Evolutionary conservation across 2,113 vertebrate genomes (phyloP).

Genomic region (Coptodon bakossiorum): DNA sequence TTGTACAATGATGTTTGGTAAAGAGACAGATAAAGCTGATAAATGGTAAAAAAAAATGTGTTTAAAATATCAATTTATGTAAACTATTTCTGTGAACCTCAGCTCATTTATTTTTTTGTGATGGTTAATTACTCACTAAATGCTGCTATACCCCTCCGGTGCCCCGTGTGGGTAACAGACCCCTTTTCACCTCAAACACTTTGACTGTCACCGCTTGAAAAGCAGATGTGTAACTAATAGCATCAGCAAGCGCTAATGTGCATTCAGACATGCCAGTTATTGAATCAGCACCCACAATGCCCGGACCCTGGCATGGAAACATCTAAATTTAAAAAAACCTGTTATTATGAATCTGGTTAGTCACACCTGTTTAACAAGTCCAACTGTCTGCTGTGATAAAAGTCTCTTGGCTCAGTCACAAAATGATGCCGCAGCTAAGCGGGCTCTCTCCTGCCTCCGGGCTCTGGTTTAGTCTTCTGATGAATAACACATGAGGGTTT

Average conservation of each 20-base stretch:
- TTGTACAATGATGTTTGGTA: not conserved
- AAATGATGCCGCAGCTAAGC: not conserved
- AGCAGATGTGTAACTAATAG: not conserved
- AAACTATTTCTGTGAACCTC: not conserved
- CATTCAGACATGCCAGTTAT: not conserved
- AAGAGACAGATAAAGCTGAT: not conserved
- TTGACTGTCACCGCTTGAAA: not conserved
- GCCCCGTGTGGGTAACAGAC: not conserved
- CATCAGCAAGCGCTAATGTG: not conserved
- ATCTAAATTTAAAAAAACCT: not conserved
- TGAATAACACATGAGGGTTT: conserved; percentile 62
- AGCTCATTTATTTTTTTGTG: not conserved
- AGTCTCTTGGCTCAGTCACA: not conserved
- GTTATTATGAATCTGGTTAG: not conserved
- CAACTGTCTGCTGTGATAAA: not conserved
- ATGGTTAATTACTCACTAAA: not conserved
- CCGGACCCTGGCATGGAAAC: not conserved
- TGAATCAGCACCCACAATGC: not conserved
- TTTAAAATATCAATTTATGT: not conserved
- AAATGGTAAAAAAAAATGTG: not conserved
- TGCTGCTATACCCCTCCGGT: not conserved
- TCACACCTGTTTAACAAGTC: not conserved
- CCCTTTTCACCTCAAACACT: not conserved
- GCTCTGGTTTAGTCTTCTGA: conserved; percentile 41
- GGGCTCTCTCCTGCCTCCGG: not conserved